phyloP scores from a whole-genome alignment of 1,140 invertebrate species.

The Drosophila sulfurigaster region DNA sequence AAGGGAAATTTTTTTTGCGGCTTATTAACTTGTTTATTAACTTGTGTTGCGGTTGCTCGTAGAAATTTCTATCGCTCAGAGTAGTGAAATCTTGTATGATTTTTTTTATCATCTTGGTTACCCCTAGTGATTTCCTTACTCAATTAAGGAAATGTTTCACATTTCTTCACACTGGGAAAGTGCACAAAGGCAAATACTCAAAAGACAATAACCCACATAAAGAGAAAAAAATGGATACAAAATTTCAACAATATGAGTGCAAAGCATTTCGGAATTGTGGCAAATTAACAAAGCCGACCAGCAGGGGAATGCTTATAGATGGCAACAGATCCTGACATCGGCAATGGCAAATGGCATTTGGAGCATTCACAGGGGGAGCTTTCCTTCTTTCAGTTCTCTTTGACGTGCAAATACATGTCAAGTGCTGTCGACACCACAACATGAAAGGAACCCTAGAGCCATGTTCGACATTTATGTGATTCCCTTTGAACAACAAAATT shows the following conservation, averaged over 20 bases:
- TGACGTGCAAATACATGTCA: slow-evolving; percentile 49
- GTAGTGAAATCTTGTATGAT: neutral
- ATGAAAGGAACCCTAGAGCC: slow-evolving; percentile 9
- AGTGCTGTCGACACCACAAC: slow-evolving; percentile 23
- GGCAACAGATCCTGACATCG: slow-evolving; percentile 12
- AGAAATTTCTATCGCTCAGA: neutral
- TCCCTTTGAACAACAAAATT: slow-evolving; percentile 21
- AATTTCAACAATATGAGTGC: slow-evolving; percentile 15
- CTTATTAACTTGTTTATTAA: slow-evolving; percentile 42
- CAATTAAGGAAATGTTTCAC: neutral
- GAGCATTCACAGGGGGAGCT: neutral
- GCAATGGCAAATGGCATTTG: neutral
- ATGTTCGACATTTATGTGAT: slow-evolving; percentile 41
- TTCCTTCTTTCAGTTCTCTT: slow-evolving; percentile 16
- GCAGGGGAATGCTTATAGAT: slow-evolving; percentile 15
- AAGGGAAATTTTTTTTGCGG: slow-evolving; percentile 19
- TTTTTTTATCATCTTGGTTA: no score
- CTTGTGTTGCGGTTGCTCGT: slow-evolving; percentile 27
- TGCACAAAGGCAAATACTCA: neutral
- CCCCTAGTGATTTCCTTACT: no score
- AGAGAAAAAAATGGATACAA: neutral
- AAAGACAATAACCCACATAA: neutral
- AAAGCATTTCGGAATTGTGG: slow-evolving; percentile 33
- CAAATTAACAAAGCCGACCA: slow-evolving; percentile 46
- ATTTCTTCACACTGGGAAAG: neutral